These are phyloP conservation scores for Polydrusus cervinus DNA, from an alignment of 2,888 invertebrate genomes.

Conservation along the genomic window DNA sequence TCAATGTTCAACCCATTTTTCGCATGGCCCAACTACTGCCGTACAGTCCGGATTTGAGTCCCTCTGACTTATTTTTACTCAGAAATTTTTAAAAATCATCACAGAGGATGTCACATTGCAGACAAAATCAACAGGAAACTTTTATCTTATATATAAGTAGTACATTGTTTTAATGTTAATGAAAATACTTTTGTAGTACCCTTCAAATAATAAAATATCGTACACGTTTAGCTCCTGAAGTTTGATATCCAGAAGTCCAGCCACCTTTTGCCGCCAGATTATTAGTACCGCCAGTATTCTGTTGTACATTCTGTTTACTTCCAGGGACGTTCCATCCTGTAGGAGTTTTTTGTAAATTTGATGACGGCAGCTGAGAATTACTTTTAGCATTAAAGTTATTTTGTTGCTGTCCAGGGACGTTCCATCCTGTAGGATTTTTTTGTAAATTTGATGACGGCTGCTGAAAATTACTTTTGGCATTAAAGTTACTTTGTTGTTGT, in stretches of 20 bases:
- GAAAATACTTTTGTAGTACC: background rate
- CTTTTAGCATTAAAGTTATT: conserved; percentile 38
- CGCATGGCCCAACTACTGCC: too few species aligned
- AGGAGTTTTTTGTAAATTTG: conserved; percentile 54
- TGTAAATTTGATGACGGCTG: too few species aligned
- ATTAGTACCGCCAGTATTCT: conserved; percentile 21
- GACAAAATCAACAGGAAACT: too few species aligned
- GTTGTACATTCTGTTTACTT: conserved; percentile 29
- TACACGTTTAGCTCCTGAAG: conserved; percentile 32
- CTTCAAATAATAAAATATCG: background rate
- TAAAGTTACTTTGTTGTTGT: background rate
- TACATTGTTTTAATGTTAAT: background rate
- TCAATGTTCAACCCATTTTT: too few species aligned
- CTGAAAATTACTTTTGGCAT: too few species aligned
- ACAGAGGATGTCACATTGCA: too few species aligned
- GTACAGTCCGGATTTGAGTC: too few species aligned
- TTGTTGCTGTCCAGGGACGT: conserved; percentile 4
- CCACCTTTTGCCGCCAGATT: background rate
- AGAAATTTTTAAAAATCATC: too few species aligned
- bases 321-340: conserved; percentile 62
- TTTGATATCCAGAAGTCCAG: conserved; percentile 44
- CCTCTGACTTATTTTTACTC: too few species aligned
- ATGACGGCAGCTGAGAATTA: conserved; percentile 57
- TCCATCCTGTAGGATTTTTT: conserved; percentile 12
- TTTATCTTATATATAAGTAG: too few species aligned